phyloP scores from a whole-genome alignment of 2,888 invertebrate species.

The Encarsia formosa region DNA sequence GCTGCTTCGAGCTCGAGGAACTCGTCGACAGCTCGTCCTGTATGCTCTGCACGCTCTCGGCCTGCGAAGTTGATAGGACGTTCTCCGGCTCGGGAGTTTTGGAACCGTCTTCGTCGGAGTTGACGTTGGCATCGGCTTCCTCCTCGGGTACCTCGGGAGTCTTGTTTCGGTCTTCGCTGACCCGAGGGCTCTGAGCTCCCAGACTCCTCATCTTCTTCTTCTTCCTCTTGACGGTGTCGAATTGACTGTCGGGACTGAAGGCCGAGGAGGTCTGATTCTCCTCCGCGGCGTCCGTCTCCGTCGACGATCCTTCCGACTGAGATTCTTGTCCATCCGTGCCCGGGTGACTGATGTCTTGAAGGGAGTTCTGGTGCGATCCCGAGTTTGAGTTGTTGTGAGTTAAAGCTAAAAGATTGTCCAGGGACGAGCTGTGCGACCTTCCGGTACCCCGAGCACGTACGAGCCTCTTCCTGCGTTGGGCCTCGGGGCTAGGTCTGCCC shows the following conservation, averaged over 20 bases:
- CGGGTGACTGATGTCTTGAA: slow-evolving; percentile 42
- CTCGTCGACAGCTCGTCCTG: slow-evolving; percentile 5
- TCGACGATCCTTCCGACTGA: slow-evolving; percentile 57
- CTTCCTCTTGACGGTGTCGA: slow-evolving; percentile 79
- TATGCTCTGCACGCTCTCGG: not conserved
- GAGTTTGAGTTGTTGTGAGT: slow-evolving; percentile 43
- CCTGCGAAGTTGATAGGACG: not conserved
- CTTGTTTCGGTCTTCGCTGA: slow-evolving; percentile 61
- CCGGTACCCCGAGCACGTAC: slow-evolving; percentile 80
- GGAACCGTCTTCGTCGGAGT: slow-evolving; percentile 59
- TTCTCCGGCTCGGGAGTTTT: slow-evolving; percentile 66
- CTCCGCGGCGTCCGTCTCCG: slow-evolving; percentile 70
- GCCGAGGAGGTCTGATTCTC: slow-evolving; percentile 52
- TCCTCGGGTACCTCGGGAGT: slow-evolving; percentile 60
- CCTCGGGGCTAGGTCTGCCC: slow-evolving; percentile 80
- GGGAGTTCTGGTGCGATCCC: slow-evolving; percentile 39
- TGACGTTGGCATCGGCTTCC: slow-evolving; percentile 54
- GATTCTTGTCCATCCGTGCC: slow-evolving; percentile 46
- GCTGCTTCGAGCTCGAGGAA: slow-evolving; percentile 64
- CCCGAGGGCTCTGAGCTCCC: slow-evolving; percentile 47
- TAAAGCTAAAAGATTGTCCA: slow-evolving; percentile 69
- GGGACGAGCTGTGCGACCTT: slow-evolving; percentile 74
- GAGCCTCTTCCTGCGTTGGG: slow-evolving; percentile 72
- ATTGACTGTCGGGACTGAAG: slow-evolving; percentile 66
- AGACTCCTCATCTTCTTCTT: slow-evolving; percentile 63